A percentile compares a stretch with the other conserved stretches of the same genome.
These are phyloP conservation scores for Trypoxylus dichotomus DNA, from an alignment of 1,140 invertebrate genomes.

Conservation along the genomic window DNA sequence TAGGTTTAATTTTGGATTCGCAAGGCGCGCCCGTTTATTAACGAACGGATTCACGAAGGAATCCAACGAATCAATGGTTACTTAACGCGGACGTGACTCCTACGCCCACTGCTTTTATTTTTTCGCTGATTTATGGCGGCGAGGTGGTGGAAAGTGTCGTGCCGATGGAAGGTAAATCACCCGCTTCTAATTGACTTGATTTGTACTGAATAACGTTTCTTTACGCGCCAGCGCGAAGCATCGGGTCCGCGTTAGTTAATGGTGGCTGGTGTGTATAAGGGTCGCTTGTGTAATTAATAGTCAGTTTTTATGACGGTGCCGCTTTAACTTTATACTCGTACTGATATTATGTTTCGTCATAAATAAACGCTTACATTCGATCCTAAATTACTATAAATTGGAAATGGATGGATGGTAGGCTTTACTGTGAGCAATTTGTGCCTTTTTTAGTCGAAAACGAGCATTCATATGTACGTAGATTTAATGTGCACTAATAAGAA, in stretches of 20 bases:
- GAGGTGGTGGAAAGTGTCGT: conserved; percentile 14
- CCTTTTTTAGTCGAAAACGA: too few species aligned
- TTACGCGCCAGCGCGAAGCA: conserved; percentile 15
- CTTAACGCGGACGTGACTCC: conserved; percentile 21
- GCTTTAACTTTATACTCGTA: neutral
- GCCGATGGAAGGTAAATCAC: conserved; percentile 17
- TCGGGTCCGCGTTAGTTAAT: neutral
- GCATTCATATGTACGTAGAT: too few species aligned
- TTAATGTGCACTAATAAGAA: too few species aligned
- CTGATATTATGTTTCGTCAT: neutral
- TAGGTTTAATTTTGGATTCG: conserved; percentile 2
- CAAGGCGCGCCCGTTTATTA: neutral
- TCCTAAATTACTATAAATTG: neutral
- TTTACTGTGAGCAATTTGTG: too few species aligned
- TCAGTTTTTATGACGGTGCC: conserved; percentile 16
- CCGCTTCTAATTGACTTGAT: conserved; percentile 25
- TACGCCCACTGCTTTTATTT: conserved; percentile 20
- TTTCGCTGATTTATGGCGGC: conserved; percentile 18
- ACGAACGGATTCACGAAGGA: conserved; percentile 11
- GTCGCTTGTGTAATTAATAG: conserved; percentile 24
- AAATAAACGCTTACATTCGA: neutral
- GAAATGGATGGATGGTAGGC: neutral
- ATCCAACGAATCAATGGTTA: conserved; percentile 19
- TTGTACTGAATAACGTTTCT: conserved; percentile 25
- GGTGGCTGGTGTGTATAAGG: conserved; percentile 10